Base-by-base conservation (phyloP, 2,888 invertebrate species). In the Drosophila nr. perissopoda region DNA sequence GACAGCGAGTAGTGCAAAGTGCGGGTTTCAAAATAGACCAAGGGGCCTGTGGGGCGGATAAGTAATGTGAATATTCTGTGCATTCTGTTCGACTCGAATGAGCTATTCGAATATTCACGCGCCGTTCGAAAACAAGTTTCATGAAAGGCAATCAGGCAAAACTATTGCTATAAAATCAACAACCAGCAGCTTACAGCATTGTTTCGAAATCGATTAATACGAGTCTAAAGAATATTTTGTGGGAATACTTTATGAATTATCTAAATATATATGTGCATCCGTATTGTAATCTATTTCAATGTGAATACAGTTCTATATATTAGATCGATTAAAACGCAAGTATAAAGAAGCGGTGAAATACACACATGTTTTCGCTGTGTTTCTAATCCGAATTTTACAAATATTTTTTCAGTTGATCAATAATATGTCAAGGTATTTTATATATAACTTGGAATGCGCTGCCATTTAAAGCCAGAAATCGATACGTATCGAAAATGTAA, bases 81-180 rank as follows among this genome's bases (percentile, higher is more conserved):
- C 38, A 48, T 57, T 67, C 48, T 53, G 56, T 71, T 65, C 67
- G 40, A 61, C 51, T 54, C 49, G 52, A 59, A 34, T 36, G 49
- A 16, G 31, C 60, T 62, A 42, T 27, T 34, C 25, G 21, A 42
- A 21, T 40, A 52, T 38, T 64, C 52, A 58, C 31, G 34, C 34
- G 52, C 34, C 31, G 31, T 49, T 38, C 21, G 25, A 38, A 63
- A 73, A 60, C 74, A 3, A 60, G 64, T 59, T 77, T 74, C 34
- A 64, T 45, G 25, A 61, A 63, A 36, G 21, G 29, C 63, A 77
- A 60, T 60, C 45, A 62, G 42, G 36, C 61, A 31, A 8, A 62
- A 34, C 42, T 13, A 11, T 4, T 5, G 31, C 25, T 5, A 33
- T 36, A 25, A 72, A 72, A 52, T 59, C 36, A 31, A 29, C 31